phyloP scores from a whole-genome alignment of 2,113 vertebrate genomes.

The Carlito syrichta region DNA sequence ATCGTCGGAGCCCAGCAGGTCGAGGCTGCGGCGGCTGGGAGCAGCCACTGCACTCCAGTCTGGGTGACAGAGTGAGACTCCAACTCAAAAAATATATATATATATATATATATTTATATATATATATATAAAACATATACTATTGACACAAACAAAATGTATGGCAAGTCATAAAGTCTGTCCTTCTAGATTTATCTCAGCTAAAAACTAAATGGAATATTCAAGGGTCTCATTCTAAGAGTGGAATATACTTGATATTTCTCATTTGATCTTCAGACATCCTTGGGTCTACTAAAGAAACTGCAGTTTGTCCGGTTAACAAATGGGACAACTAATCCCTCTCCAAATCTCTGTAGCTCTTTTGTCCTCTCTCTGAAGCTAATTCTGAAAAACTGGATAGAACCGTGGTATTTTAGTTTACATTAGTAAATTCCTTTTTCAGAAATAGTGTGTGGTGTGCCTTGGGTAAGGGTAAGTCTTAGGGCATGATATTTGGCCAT shows the following conservation, averaged over 20 bases:
- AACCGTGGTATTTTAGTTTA: neutral
- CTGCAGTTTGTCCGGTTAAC: no score
- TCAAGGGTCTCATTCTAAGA: neutral
- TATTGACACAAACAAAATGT: neutral
- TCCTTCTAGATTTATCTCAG: neutral
- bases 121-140: no score
- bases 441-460: neutral
- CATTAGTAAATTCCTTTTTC: neutral
- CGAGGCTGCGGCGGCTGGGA: no score
- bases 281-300: conserved; percentile 6
- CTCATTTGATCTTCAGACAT: conserved; percentile 7
- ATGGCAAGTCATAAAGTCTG: conserved; percentile 8
- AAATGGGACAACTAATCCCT: neutral
- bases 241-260: neutral
- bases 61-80: no score
- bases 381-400: conserved; percentile 1
- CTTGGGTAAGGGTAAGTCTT: neutral
- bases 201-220: neutral
- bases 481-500: neutral
- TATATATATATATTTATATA: no score
- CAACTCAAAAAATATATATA: no score
- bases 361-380: neutral
- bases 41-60: no score
- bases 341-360: neutral
- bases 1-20: no score